phyloP scores from a whole-genome alignment of 23 tunicate species.

The Styela plicata region DNA sequence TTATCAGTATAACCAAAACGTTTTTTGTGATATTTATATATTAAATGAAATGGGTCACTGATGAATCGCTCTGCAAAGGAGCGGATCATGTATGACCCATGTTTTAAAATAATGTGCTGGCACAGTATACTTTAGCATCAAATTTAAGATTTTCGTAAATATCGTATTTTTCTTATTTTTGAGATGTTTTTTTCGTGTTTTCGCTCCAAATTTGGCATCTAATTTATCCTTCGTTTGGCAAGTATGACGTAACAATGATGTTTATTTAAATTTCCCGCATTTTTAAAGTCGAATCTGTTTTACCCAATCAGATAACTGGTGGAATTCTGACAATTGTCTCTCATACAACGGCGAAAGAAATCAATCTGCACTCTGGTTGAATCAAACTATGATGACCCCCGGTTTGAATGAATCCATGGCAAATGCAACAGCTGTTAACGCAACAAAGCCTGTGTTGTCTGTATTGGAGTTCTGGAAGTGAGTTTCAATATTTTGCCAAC shows the following conservation, averaged over 20 bases:
- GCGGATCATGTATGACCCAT: too few species aligned
- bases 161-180: too few species aligned
- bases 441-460: conserved; percentile 31
- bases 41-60: too few species aligned
- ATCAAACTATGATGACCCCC: not conserved
- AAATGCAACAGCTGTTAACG: not conserved
- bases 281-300: conserved; percentile 16
- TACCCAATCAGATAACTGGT: conserved; percentile 61
- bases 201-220: too few species aligned
- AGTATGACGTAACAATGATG: not conserved
- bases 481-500: conserved; percentile 12
- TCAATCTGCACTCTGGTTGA: not conserved
- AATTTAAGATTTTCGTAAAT: too few species aligned
- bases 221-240: too few species aligned
- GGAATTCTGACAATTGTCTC: conserved; percentile 56
- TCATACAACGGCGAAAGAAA: conserved; percentile 14
- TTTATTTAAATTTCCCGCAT: conserved; percentile 3
- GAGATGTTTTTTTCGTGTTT: too few species aligned
- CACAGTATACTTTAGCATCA: too few species aligned
- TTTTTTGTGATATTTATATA: too few species aligned
- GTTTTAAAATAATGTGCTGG: too few species aligned
- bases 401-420: not conserved
- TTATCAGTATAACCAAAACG: too few species aligned
- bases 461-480: conserved; percentile 75
- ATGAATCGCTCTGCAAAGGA: too few species aligned